Conservation (phyloP, 1,140 invertebrate genomes). For the Venustaconcha ellipsiformis region DNA sequence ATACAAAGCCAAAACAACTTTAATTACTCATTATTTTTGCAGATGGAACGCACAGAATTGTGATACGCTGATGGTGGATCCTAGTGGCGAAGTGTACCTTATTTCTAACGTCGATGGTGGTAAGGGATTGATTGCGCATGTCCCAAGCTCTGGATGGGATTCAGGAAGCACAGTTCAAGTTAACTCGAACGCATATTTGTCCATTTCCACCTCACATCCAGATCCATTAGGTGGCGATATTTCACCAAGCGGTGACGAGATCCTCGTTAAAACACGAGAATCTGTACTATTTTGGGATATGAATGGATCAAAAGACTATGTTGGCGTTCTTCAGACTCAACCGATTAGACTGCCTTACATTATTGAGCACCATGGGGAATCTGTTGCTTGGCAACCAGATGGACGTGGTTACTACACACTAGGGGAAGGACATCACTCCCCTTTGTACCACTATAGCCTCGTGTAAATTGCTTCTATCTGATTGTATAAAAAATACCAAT, state of each 20-base stretch:
- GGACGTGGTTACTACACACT: conserved; percentile 18
- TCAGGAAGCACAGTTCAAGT: conserved; percentile 8
- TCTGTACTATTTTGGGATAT: too few species aligned
- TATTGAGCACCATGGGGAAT: conserved; percentile 12
- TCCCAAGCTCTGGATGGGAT: conserved; percentile 38
- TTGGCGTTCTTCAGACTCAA: conserved; percentile 2
- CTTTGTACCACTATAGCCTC: conserved; percentile 12
- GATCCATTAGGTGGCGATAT: conserved; percentile 43
- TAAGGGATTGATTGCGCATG: conserved; percentile 24
- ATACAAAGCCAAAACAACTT: too few species aligned
- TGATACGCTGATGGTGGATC: conserved; percentile 44
- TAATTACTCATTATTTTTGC: neutral
- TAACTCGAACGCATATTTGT: conserved; percentile 5
- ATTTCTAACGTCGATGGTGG: conserved; percentile 40
- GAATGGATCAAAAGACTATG: conserved; percentile 1
- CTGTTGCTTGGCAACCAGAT: conserved; percentile 18
- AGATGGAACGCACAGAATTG: conserved; percentile 40
- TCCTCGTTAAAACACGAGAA: neutral
- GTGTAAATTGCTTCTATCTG: too few species aligned
- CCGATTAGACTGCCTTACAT: conserved; percentile 11
- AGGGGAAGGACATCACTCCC: conserved; percentile 8
- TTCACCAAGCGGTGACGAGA: conserved; percentile 20
- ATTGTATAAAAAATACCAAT: too few species aligned
- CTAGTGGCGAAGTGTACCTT: conserved; percentile 33
- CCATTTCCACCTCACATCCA: conserved; percentile 12